phyloP scores from a whole-genome alignment of 2,113 vertebrate species.

The Poicephalus gulielmi region DNA sequence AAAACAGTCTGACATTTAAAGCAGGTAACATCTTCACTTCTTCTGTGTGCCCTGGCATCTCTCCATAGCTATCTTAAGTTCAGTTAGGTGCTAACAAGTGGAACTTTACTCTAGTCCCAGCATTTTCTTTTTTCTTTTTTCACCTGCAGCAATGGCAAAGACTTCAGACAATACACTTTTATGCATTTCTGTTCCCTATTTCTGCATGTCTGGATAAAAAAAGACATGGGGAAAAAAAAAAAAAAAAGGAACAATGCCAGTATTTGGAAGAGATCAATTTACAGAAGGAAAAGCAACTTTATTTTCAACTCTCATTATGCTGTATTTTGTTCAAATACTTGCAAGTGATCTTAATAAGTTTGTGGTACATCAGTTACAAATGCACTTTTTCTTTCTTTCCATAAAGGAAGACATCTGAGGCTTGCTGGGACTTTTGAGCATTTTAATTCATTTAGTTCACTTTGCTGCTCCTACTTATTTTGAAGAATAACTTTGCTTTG shows the following conservation, averaged over 20 bases:
- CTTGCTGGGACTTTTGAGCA: neutral
- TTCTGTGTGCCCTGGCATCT: neutral
- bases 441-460: neutral
- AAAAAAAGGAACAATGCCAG: neutral
- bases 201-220: neutral
- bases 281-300: neutral
- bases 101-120: neutral
- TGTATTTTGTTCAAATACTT: neutral
- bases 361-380: neutral
- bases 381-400: neutral
- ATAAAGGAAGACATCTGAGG: neutral
- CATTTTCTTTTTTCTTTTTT: neutral
- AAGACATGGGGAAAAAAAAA: neutral
- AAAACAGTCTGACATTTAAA: neutral
- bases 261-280: neutral
- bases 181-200: neutral
- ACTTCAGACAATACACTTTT: neutral
- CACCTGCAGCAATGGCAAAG: neutral
- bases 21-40: neutral
- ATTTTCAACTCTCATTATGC: accelerated
- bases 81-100: neutral
- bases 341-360: neutral
- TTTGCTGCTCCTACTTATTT: neutral
- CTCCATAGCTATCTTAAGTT: neutral
- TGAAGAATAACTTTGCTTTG: neutral